phyloP scores from a whole-genome alignment of 2,113 vertebrate species.

The Picathartes gymnocephalus region DNA sequence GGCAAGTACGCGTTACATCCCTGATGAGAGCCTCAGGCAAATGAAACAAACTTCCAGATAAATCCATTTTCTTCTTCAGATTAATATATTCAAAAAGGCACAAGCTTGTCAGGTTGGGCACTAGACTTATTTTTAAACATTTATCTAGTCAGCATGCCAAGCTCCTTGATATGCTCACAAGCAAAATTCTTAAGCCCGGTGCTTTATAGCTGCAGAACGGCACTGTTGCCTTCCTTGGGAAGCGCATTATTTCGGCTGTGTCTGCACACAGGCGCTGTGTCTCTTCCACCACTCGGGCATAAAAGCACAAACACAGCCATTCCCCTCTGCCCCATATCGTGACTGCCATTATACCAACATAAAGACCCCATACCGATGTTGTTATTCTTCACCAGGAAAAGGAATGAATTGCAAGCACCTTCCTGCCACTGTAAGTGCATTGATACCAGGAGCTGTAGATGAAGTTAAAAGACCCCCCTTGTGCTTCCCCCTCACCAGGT shows the following conservation, averaged over 20 bases:
- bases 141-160: conserved; percentile 63
- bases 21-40: neutral
- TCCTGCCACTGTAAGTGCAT: conserved; percentile 38
- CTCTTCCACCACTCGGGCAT: neutral
- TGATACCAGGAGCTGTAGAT: conserved; percentile 14
- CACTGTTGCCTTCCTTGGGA: neutral
- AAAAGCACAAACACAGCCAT: neutral
- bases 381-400: conserved; percentile 26
- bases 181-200: conserved; percentile 41
- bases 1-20: neutral
- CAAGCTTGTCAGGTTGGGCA: conserved; percentile 28
- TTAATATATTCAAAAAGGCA: neutral
- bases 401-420: conserved; percentile 34
- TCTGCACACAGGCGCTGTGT: neutral
- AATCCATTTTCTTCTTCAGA: conserved; percentile 15
- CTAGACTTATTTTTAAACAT: conserved; percentile 64
- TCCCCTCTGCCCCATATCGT: neutral
- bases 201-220: neutral
- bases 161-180: conserved; percentile 27
- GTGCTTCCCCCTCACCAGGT: neutral
- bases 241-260: fast-evolving
- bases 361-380: conserved; percentile 7
- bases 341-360: conserved; percentile 8
- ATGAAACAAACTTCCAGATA: conserved; percentile 10
- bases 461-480: conserved; percentile 28